Conservation (phyloP, 2,797 vertebrate species). For the Myotis vivesi region DNA sequence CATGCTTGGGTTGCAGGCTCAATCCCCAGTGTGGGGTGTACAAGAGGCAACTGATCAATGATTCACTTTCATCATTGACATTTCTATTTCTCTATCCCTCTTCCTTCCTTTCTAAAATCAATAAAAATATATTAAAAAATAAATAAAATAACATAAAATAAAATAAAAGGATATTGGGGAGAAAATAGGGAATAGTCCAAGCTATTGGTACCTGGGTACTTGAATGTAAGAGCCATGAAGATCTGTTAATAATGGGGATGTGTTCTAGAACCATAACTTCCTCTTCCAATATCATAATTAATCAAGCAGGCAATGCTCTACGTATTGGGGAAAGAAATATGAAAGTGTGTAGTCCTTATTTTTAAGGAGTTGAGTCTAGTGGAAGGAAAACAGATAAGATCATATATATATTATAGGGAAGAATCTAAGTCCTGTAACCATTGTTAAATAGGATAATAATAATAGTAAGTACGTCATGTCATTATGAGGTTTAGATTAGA, state of each 20-base stretch:
- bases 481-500: neutral
- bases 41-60: no score
- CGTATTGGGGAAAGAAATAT: neutral
- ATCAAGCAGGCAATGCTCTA: neutral
- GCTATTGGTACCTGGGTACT: neutral
- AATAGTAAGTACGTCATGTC: neutral
- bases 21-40: neutral
- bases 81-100: no score
- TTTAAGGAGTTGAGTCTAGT: neutral
- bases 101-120: neutral
- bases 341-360: neutral
- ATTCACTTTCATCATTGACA: no score
- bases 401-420: neutral
- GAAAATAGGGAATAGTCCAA: neutral
- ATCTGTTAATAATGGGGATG: neutral
- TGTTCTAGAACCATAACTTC: neutral
- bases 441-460: neutral
- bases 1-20: neutral
- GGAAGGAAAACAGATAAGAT: neutral
- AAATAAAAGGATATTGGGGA: neutral
- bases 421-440: neutral
- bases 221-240: neutral
- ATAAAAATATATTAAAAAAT: neutral
- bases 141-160: neutral
- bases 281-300: neutral